phyloP scores from a whole-genome alignment of 35 echinoderm and acorn worm species.

The Anneissia japonica region DNA sequence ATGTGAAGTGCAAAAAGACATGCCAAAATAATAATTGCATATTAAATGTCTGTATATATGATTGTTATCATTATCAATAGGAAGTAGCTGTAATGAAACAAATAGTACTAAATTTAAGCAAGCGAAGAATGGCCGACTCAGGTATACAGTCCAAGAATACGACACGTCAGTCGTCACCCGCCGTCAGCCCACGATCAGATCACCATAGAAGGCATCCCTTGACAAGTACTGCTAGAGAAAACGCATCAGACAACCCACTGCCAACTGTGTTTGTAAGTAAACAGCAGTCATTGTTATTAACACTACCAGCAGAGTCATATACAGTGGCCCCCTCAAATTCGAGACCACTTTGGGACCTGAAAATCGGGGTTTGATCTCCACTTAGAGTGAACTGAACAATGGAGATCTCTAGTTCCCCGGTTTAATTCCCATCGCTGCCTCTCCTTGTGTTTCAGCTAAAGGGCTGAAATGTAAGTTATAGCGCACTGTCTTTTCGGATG shows the following conservation, averaged over 20 bases:
- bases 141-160: constrained; percentile 21
- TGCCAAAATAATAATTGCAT: not conserved
- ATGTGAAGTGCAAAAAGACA: not conserved
- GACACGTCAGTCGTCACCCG: constrained; percentile 29
- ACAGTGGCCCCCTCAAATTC: too few relatives aligned
- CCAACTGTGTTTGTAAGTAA: constrained; percentile 77
- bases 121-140: constrained; percentile 17
- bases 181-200: not conserved
- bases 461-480: too few relatives aligned
- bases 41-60: not conserved
- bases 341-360: too few relatives aligned
- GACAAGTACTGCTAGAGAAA: not conserved
- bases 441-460: too few relatives aligned
- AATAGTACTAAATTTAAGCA: constrained; percentile 62
- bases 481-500: too few relatives aligned
- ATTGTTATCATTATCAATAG: constrained; percentile 18
- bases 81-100: constrained; percentile 95
- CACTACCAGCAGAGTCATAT: too few relatives aligned
- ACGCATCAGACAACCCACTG: constrained; percentile 10
- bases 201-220: not conserved
- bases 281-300: not conserved
- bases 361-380: too few relatives aligned
- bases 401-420: too few relatives aligned
- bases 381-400: too few relatives aligned
- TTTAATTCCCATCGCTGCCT: too few relatives aligned